phyloP scores from a whole-genome alignment of 2,888 invertebrate species.

The Cryptocephalus primarius region DNA sequence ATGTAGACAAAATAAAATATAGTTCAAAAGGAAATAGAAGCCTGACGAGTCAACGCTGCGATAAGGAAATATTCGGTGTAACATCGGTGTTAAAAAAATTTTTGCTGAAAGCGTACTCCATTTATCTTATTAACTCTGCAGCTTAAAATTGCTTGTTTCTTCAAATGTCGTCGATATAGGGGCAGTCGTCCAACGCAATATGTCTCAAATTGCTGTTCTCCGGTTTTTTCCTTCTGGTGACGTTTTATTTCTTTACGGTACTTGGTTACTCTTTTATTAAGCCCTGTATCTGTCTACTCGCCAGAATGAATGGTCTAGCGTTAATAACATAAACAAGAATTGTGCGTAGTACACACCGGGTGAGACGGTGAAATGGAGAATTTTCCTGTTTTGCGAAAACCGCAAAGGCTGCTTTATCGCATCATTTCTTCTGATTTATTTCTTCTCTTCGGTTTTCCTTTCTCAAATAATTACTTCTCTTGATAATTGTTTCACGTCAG shows the following conservation, averaged over 20 bases:
- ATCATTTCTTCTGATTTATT: slow-evolving; percentile 15
- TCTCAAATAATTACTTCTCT: slow-evolving; percentile 8
- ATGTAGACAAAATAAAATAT: too few relatives aligned
- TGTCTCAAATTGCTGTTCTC: slow-evolving; percentile 24
- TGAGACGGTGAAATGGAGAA: neutral
- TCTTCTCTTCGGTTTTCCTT: slow-evolving; percentile 14
- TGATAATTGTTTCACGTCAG: slow-evolving; percentile 3
- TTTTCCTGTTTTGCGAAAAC: slow-evolving; percentile 4
- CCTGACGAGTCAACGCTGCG: too few relatives aligned
- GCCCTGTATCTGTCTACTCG: slow-evolving; percentile 29
- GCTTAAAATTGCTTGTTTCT: slow-evolving; percentile 9
- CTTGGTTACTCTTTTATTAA: slow-evolving; percentile 32
- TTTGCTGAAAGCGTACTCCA: neutral
- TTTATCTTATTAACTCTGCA: slow-evolving; percentile 7
- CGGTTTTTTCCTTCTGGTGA: slow-evolving; percentile 23
- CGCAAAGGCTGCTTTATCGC: slow-evolving; percentile 13
- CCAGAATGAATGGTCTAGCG: slow-evolving; percentile 29
- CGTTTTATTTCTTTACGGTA: slow-evolving; percentile 28
- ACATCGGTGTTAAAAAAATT: too few relatives aligned
- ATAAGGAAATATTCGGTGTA: too few relatives aligned
- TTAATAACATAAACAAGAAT: slow-evolving; percentile 32
- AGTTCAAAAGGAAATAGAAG: too few relatives aligned
- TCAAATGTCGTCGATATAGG: slow-evolving; percentile 10
- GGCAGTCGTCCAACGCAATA: slow-evolving; percentile 21
- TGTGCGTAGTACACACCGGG: slow-evolving; percentile 11